Conservation (phyloP, 1,140 invertebrate species). For the Halesus radiatus region DNA sequence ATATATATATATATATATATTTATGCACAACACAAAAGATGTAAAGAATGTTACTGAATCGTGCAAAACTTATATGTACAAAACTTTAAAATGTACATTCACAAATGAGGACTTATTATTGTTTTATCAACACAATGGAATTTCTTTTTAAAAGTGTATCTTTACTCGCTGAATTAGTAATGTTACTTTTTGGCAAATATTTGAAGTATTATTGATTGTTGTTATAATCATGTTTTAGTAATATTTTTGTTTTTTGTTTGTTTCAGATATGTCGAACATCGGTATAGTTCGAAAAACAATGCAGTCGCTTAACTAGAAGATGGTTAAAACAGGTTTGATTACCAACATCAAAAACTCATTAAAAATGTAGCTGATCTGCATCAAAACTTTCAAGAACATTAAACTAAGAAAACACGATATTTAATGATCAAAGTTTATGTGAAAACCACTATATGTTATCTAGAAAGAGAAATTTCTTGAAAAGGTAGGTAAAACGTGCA, state of each 20-base stretch:
- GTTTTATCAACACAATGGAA: no score
- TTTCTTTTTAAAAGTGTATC: no score
- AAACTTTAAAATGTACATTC: no score
- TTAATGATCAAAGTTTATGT: background rate
- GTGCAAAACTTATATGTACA: no score
- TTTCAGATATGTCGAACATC: slow-evolving; percentile 30
- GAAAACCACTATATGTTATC: background rate
- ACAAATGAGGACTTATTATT: no score
- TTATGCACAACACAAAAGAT: no score
- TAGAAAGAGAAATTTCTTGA: background rate
- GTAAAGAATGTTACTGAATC: no score
- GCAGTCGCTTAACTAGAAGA: background rate
- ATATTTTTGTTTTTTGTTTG: background rate
- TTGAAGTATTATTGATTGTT: no score
- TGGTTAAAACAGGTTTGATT: background rate
- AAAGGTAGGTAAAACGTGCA: background rate
- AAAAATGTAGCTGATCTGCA: background rate
- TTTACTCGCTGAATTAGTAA: no score
- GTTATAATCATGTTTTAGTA: background rate
- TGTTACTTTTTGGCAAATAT: no score
- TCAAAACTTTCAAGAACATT: background rate
- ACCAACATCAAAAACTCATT: background rate
- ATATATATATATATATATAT: no score
- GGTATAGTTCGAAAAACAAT: background rate
- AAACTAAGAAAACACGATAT: background rate